Percentiles rank a stretch among this genome's conserved stretches.
These are phyloP conservation scores for Macquaria ambigua DNA, from an alignment of 2,113 vertebrate genomes.

Conservation along the genomic window DNA sequence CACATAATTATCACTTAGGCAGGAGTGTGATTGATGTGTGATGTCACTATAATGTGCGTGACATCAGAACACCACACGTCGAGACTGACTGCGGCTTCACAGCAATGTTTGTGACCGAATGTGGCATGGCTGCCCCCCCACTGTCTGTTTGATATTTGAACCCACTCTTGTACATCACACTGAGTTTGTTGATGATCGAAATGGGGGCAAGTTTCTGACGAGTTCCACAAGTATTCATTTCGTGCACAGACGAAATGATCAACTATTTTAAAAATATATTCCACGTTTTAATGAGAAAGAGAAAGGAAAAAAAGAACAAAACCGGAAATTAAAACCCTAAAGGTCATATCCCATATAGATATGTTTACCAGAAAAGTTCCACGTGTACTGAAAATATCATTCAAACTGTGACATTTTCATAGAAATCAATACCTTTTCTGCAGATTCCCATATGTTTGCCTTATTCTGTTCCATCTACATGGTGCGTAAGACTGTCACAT, in stretches of 20 bases:
- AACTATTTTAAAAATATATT: background rate
- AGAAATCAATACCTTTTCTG: background rate
- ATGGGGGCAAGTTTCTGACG: background rate
- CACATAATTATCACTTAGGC: background rate
- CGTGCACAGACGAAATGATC: background rate
- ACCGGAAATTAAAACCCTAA: background rate
- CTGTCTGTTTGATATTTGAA: background rate
- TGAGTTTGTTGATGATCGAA: background rate
- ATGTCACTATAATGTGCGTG: background rate
- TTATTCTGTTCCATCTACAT: background rate
- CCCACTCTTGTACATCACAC: background rate
- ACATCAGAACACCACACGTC: background rate
- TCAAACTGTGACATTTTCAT: background rate
- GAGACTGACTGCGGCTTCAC: background rate
- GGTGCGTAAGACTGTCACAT: background rate
- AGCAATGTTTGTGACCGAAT: background rate
- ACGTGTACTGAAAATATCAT: background rate
- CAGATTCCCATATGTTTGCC: background rate
- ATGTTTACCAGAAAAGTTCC: background rate
- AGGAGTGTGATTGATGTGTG: background rate
- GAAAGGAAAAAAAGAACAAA: background rate
- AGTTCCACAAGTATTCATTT: background rate
- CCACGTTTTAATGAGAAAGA: background rate
- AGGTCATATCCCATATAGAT: background rate
- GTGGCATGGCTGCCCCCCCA: background rate